Evolutionary conservation across 2,113 vertebrate genomes (phyloP).

Genomic region (Chamaetylas fuelleborni): DNA sequence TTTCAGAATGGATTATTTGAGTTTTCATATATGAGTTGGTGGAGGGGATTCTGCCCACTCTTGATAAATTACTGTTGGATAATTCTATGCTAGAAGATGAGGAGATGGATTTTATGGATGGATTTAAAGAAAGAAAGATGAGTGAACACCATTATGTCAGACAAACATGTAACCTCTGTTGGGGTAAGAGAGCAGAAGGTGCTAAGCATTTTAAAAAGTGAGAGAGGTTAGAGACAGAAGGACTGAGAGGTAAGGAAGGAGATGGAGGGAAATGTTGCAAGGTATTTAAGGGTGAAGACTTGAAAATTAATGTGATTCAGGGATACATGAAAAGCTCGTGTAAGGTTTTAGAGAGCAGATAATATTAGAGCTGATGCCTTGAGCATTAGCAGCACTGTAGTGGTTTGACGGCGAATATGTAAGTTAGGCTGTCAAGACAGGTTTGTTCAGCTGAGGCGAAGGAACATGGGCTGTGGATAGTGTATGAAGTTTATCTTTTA

Average conservation of each 20-base stretch:
- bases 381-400: background rate
- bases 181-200: background rate
- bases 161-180: background rate
- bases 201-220: background rate
- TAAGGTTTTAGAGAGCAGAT: background rate
- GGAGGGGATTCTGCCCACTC: background rate
- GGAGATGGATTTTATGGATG: background rate
- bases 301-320: background rate
- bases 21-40: background rate
- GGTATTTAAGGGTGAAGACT: background rate
- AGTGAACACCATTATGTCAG: background rate
- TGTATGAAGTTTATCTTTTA: background rate
- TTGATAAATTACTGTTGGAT: background rate
- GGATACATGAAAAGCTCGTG: background rate
- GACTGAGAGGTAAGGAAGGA: background rate
- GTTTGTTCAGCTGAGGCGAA: background rate
- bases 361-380: background rate
- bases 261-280: background rate
- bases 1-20: background rate
- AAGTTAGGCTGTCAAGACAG: background rate
- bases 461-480: fast-evolving
- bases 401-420: background rate
- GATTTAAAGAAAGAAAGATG: background rate
- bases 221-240: background rate
- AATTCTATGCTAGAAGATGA: background rate